Evolutionary conservation across 2,888 invertebrate species (phyloP), one percentile per base, ranked within the genome.

Genomic region (Chironomus tentans): DNA sequence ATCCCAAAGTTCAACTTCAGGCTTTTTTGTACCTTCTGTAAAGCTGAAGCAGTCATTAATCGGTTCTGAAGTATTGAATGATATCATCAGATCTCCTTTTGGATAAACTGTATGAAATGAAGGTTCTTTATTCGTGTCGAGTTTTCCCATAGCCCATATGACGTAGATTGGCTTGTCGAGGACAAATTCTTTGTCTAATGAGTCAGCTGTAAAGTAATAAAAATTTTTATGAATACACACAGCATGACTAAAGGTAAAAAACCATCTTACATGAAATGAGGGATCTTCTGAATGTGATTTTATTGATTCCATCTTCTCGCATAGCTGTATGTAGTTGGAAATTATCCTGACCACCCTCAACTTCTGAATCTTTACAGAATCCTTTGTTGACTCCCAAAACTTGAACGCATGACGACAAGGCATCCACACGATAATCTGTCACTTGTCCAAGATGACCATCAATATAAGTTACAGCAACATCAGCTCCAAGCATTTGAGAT

Each of bases 331-430:
- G 90, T 79, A 94, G 84, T 85, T 95, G 95, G 82, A 92, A 91
- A 82, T 88, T 91, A 81, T 95, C 93, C 78, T 89, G 86, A 0
- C 93, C 94, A 38, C 94, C 95, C n/a, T 88, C 83, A 77, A 38
- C 10, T 38, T 89, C 90, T 83, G 96, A 95, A 83, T 96, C 96
- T 78, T 89, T 90, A 79, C 96, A 96, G 50, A 95, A 95, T 56
- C 95, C 96, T 82, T 88, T 91, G 82, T 93, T 92, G 80, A 90
- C 91, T 1, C 94, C 95, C 79, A 95, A 85, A 77, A 95, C 93
- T 84, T 92, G 93, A 68, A 92, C 91, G 81, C 95, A 95, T 71
- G 94, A 92, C 70, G 94, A 91, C 79, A 89, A 84, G 0, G 92
- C 94, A 5, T 94, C 92, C 77, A 96, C 88, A 82, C 94, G 94